A percentile compares a stretch with the other conserved stretches of the same genome.
phyloP scores from a whole-genome alignment of 2,888 invertebrate species.

The Cancer borealis region DNA sequence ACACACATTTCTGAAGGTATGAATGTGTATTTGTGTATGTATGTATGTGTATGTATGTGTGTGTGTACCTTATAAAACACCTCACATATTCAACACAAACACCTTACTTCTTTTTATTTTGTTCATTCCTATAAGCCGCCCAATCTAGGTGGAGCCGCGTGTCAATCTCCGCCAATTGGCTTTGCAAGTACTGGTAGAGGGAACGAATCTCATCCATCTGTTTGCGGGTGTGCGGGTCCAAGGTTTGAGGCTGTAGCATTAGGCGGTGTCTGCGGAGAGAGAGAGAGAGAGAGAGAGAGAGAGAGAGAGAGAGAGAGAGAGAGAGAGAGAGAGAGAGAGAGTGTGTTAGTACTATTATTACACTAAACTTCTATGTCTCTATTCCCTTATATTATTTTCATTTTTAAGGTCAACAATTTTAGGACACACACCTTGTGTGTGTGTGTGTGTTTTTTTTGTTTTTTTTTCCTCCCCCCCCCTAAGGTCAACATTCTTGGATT shows the following conservation, averaged over 20 bases:
- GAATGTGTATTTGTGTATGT: not conserved
- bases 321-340: not conserved
- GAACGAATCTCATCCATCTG: constrained; percentile 68
- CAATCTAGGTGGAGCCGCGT: constrained; percentile 68
- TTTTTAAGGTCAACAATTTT: no score
- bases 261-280: constrained; percentile 11
- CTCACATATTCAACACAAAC: not conserved
- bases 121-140: constrained; percentile 63
- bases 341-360: not conserved
- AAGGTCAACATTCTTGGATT: not conserved
- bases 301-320: not conserved
- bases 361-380: no score
- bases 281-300: not conserved
- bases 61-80: not conserved
- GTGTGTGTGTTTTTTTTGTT: no score
- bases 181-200: constrained; percentile 68
- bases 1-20: no score
- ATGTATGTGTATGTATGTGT: not conserved
- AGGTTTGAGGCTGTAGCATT: constrained; percentile 55
- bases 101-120: constrained; percentile 65
- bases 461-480: no score
- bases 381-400: no score
- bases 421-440: no score
- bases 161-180: constrained; percentile 67
- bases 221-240: constrained; percentile 71